phyloP scores from a whole-genome alignment of 64 coral and sea anemone species.

The Anthopleura sola region DNA sequence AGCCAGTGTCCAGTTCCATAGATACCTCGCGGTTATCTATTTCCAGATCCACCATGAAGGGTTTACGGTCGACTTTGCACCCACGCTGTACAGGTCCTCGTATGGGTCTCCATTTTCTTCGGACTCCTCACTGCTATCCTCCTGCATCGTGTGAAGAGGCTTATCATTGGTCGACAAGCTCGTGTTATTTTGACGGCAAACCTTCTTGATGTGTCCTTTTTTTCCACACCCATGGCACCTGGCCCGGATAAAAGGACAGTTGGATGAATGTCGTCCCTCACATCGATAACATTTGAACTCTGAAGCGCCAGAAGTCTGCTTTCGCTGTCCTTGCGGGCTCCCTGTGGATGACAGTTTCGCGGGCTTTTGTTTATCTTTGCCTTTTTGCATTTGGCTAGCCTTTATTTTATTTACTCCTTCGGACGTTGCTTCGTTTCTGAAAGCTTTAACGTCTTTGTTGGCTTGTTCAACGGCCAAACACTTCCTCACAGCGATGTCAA shows the following conservation, averaged over 20 bases:
- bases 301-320: not conserved
- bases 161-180: no score
- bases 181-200: not conserved
- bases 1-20: slow-evolving; percentile 47
- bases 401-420: not conserved
- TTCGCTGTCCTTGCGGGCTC: not conserved
- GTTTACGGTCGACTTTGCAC: not conserved
- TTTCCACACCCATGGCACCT: not conserved
- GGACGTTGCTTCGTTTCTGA: no score
- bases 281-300: not conserved
- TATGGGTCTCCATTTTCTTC: no score
- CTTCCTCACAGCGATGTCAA: slow-evolving; percentile 6
- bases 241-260: not conserved
- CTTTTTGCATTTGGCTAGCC: not conserved
- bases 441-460: no score
- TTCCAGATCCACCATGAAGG: not conserved
- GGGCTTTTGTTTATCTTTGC: no score
- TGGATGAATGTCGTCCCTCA: not conserved
- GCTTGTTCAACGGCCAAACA: no score
- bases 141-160: no score
- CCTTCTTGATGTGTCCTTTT: not conserved
- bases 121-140: no score
- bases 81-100: no score
- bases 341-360: not conserved
- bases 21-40: not conserved